Evolutionary conservation across 2,797 vertebrate genomes (phyloP).

Genomic region (Notolabrus celidotus): DNA sequence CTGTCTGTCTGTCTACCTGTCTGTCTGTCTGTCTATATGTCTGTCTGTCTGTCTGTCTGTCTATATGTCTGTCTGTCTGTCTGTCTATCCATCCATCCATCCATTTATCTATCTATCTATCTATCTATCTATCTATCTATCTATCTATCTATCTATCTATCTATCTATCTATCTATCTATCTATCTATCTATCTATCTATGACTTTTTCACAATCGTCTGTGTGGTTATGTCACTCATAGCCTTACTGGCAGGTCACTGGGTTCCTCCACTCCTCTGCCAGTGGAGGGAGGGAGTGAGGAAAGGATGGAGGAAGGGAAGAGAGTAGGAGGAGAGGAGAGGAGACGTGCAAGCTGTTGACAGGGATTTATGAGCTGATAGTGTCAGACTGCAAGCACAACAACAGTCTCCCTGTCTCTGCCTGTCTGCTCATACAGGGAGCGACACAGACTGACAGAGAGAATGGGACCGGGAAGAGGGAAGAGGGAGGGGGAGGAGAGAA

Average conservation of each 20-base stretch:
- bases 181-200: slow-evolving; percentile 13
- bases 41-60: slow-evolving; percentile 11
- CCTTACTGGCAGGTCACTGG: slow-evolving; percentile 71
- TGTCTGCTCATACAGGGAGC: slow-evolving; percentile 72
- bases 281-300: slow-evolving; percentile 42
- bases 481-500: slow-evolving; percentile 1
- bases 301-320: slow-evolving; percentile 38
- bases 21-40: slow-evolving; percentile 22
- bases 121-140: slow-evolving; percentile 15
- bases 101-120: slow-evolving; percentile 11
- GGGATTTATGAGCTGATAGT: slow-evolving; percentile 86
- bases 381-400: slow-evolving; percentile 78
- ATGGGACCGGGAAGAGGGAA: slow-evolving; percentile 18
- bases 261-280: slow-evolving; percentile 72
- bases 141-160: slow-evolving; percentile 10
- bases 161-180: slow-evolving; percentile 16
- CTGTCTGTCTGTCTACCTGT: slow-evolving; percentile 14
- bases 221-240: slow-evolving; percentile 61
- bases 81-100: too few species aligned
- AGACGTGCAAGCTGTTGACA: slow-evolving; percentile 84
- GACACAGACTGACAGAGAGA: slow-evolving; percentile 69
- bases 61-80: too few species aligned
- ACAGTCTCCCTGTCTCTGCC: slow-evolving; percentile 75
- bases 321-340: slow-evolving; percentile 62
- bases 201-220: slow-evolving; percentile 1